phyloP scores from a whole-genome alignment of 2,888 invertebrate genomes.

The Miltochrista miniata region DNA sequence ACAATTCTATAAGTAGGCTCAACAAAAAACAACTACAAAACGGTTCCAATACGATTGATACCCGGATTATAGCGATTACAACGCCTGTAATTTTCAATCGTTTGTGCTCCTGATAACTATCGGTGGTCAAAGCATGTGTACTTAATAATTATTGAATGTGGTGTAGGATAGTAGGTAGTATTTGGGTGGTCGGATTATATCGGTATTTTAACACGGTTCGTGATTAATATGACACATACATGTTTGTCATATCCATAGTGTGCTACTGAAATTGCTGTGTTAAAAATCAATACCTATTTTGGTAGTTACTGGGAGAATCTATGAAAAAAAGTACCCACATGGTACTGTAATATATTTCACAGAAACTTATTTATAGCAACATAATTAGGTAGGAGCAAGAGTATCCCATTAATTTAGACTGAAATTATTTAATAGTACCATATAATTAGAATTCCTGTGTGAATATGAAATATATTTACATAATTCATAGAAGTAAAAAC shows the following conservation, averaged over 20 bases:
- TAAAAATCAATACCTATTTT: too few relatives aligned
- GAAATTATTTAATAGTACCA: too few relatives aligned
- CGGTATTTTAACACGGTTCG: constrained; percentile 4
- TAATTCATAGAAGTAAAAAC: too few relatives aligned
- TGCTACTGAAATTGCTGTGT: too few relatives aligned
- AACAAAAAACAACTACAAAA: constrained; percentile 49
- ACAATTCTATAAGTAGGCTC: constrained; percentile 54
- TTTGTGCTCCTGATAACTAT: constrained; percentile 36
- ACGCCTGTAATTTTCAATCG: constrained; percentile 58
- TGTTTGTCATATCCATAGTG: too few relatives aligned
- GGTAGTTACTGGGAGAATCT: not conserved
- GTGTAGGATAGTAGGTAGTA: constrained; percentile 24
- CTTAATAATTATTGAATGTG: constrained; percentile 40
- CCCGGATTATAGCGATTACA: constrained; percentile 61
- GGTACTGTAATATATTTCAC: too few relatives aligned
- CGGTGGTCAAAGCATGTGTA: constrained; percentile 50
- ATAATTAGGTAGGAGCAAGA: too few relatives aligned
- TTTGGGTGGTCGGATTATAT: constrained; percentile 46
- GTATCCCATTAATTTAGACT: too few relatives aligned
- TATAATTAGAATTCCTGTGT: too few relatives aligned
- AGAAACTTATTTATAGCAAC: too few relatives aligned
- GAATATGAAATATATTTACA: too few relatives aligned
- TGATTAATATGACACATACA: not conserved
- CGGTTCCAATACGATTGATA: constrained; percentile 53
- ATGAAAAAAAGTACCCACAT: too few relatives aligned